Evolutionary conservation across 2,888 invertebrate species (phyloP), one percentile per base, ranked within the genome.

Genomic region (Keiferia lycopersicella): DNA sequence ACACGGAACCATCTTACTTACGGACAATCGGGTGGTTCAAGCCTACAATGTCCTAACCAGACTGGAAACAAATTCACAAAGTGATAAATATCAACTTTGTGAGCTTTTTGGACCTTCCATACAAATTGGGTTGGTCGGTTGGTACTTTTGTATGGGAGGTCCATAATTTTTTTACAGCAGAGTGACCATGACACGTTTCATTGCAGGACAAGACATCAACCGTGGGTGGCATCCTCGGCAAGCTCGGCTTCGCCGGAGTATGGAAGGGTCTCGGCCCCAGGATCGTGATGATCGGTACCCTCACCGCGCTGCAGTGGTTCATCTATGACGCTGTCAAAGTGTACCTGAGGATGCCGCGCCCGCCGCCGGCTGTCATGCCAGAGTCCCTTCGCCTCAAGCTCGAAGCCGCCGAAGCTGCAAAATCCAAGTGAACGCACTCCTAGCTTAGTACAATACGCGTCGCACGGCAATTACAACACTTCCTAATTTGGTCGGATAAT

Each of bases 351-450:
- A 95, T 99, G 93, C 99, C 98, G 66, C 95, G 99, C 75, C 98
- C 98, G 67, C 98, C 99, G 82, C 98, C 98, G 79, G 97, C 98
- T 76, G 96, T 96, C 89, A 98, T 98, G 98, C 98, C 98, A 16
- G 98, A 97, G 83, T 96, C 96, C 14, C 93, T 98, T 80, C 96
- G 95, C 86, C 94, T 93, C 87, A 95, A 97, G 72, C 83, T 94
- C 38, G 92, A 88, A 66, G 93, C 91, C 0, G 88, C 90, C 57
- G 87, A 80, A 64, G 86, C 82, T 11, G 79, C 77, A 11, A 85
- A 84, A 68, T 65, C 79, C 48, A 85, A 89, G 82, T 87, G 80
- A 88, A 83, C 64, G 30, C n/a, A 26, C n/a, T 1, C 1, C 8
- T 11, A 12, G 22, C 7, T 2, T 30, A 56, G 20, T 18, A 7